phyloP scores from a whole-genome alignment of 2,797 vertebrate genomes.

The Rhynchotus rufescens region DNA sequence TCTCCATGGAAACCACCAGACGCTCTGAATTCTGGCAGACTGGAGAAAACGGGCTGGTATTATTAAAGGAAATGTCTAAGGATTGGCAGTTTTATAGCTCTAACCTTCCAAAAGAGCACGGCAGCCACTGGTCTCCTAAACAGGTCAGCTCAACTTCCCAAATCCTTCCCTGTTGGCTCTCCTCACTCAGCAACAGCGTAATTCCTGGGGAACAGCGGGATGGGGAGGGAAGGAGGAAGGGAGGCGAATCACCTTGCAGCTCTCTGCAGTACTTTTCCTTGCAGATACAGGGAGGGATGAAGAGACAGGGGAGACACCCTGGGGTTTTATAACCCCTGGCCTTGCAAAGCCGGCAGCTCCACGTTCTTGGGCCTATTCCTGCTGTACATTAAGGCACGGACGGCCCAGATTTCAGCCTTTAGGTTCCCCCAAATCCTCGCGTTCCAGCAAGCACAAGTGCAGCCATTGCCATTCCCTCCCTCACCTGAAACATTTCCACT shows the following conservation, averaged over 20 bases:
- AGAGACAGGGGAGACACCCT: background rate
- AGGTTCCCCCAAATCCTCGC: conserved; percentile 6
- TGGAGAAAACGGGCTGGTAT: conserved; percentile 22
- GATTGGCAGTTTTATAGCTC: background rate
- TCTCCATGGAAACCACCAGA: conserved; percentile 75
- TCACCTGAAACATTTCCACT: conserved; percentile 47
- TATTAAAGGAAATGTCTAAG: conserved; percentile 53
- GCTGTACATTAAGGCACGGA: background rate
- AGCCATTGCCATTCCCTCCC: conserved; percentile 39
- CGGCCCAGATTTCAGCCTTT: background rate
- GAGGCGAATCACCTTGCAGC: background rate
- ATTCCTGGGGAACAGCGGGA: background rate
- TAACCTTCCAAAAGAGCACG: background rate
- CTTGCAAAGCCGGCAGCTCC: background rate
- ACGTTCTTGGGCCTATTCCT: background rate
- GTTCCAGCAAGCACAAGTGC: background rate
- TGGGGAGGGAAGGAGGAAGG: background rate
- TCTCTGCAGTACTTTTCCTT: conserved; percentile 49
- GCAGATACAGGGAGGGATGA: background rate
- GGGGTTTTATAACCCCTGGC: conserved; percentile 38
- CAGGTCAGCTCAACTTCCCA: background rate
- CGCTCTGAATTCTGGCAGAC: conserved; percentile 64
- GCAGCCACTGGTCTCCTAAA: background rate
- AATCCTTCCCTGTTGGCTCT: background rate
- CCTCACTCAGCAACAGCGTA: fast-evolving